These are phyloP conservation scores for Lytechinus variegatus DNA, from an alignment of 35 echinoderm and acorn worm species.

Conservation along the genomic window DNA sequence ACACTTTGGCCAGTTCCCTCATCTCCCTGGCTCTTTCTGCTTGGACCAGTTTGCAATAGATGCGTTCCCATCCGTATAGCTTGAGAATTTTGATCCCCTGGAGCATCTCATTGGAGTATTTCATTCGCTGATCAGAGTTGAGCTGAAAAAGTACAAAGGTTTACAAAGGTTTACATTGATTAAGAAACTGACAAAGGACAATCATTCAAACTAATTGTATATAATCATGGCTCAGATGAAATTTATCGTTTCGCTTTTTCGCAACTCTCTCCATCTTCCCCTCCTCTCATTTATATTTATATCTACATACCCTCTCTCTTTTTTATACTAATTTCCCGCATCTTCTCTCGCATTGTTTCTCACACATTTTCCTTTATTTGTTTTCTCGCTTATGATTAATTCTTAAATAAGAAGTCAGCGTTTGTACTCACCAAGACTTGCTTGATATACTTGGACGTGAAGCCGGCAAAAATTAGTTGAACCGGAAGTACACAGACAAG, in stretches of 20 bases:
- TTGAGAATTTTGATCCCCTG: conserved; percentile 78
- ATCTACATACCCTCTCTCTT: too few species aligned
- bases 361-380: neutral
- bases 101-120: conserved; percentile 67
- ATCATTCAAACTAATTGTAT: too few species aligned
- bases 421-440: conserved; percentile 71
- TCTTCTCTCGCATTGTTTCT: neutral
- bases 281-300: too few species aligned
- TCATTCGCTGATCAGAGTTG: conserved; percentile 61
- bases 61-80: conserved; percentile 68
- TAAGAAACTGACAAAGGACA: too few species aligned
- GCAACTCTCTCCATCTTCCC: too few species aligned
- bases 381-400: neutral
- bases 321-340: neutral
- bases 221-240: too few species aligned
- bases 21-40: conserved; percentile 53
- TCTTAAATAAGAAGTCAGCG: neutral
- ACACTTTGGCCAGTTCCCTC: conserved; percentile 42
- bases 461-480: conserved; percentile 68
- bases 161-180: too few species aligned
- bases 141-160: neutral
- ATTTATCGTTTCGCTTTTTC: too few species aligned
- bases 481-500: conserved; percentile 72
- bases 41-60: conserved; percentile 55
- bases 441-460: conserved; percentile 70